Base-by-base conservation (phyloP, 1,140 invertebrate species). In the Liolophura sinensis region DNA sequence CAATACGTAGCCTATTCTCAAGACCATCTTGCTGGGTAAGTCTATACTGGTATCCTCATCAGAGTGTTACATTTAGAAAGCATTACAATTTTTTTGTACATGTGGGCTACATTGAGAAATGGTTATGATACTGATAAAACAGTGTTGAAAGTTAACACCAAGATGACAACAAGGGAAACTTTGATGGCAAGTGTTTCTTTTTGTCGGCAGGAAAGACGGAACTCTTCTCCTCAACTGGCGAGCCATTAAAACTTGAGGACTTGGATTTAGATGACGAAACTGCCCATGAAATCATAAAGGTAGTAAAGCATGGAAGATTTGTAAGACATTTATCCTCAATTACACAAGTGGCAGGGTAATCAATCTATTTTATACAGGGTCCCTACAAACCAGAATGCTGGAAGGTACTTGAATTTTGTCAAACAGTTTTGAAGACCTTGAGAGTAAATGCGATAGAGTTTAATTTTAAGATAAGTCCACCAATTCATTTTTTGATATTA, bases 231-330 rank as follows among this genome's bases (percentile, higher is more conserved):
- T 3, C 51, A 3, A 5, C 51, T 24, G 51, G 24, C 3, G 51
- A 54, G 24, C 51, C 51, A 20, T 24, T 54, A 12, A 54, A 54
- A 54, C n/a, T 54, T 4, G 51, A 54, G 12, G 51, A 54, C 24
- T 54, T 54, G 18, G 51, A 54, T n/a, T 24, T 54, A 24, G 67
- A 69, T 31, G 62, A 69, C 14, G 62, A 64, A 18, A 24, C 65
- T 31, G 68, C 68, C 54, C 55, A 66, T n/a, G 51, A 70, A 20
- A 31, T 70, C 15, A 63, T 70, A n/a, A 46, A 67, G 69, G 69
- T 70, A 57, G 12, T 5, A 40, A 40, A 40, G 9, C 31, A 5
- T 40, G 3, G 31, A 31, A 18, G 20, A 15, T 49, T 20, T 12
- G 14, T 57, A 14, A 54, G n/a, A 54, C 3, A 54, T 24, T 54